These are phyloP conservation scores for Suncus etruscus DNA, from an alignment of 2,113 vertebrate species.

Conservation along the genomic window DNA sequence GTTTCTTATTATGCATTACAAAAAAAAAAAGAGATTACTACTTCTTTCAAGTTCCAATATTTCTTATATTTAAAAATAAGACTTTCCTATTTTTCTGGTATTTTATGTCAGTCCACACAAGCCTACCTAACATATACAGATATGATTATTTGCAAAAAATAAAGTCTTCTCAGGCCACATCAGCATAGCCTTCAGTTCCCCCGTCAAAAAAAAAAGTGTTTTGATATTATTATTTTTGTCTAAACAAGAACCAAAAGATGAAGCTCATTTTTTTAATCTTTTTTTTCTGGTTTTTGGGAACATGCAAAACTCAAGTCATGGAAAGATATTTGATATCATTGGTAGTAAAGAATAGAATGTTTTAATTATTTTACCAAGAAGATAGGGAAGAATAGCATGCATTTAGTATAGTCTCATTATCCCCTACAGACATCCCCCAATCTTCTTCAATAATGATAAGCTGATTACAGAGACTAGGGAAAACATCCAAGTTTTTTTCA, in stretches of 20 bases:
- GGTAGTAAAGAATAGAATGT: conserved; percentile 63
- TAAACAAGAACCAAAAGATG: too few species aligned
- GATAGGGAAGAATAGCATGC: fast-evolving
- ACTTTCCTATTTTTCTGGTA: background rate
- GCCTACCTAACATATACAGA: background rate
- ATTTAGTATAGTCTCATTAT: background rate
- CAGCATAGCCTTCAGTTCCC: conserved; percentile 1
- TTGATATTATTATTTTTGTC: too few species aligned
- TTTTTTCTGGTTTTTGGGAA: conserved; percentile 19
- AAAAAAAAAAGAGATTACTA: conserved; percentile 39
- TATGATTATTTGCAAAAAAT: conserved; percentile 12
- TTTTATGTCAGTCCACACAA: background rate
- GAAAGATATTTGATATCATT: conserved; percentile 70
- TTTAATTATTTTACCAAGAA: conserved; percentile 67
- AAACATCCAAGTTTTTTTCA: conserved; percentile 66
- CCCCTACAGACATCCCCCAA: background rate
- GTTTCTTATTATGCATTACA: background rate
- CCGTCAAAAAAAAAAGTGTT: background rate
- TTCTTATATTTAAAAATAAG: background rate
- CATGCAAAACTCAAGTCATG: conserved; percentile 60
- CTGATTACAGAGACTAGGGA: conserved; percentile 69
- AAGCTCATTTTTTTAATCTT: background rate
- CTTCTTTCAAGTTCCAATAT: background rate
- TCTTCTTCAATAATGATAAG: conserved; percentile 61
- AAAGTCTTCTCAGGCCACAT: background rate